Percentiles rank a stretch among this genome's conserved stretches.
Conservation (phyloP, 2,113 vertebrate genomes). For the Clarias magur region DNA sequence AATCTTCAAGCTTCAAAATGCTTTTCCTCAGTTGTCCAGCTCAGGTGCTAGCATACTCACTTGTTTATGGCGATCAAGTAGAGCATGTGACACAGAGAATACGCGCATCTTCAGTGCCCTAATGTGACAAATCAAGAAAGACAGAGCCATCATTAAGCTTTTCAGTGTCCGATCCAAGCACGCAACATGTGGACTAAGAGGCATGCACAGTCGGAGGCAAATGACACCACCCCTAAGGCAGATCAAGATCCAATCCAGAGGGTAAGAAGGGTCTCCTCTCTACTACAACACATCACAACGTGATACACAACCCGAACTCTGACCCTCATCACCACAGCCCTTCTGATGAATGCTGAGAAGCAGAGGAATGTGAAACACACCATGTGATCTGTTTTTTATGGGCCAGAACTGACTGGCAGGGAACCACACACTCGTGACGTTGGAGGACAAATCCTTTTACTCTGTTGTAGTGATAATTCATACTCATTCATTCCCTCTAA, state of each 20-base stretch:
- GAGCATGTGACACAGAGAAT: slow-evolving; percentile 32
- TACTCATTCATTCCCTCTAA: neutral
- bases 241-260: slow-evolving; percentile 6
- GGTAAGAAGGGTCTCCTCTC: neutral
- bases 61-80: slow-evolving; percentile 40
- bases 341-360: slow-evolving; percentile 39
- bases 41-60: slow-evolving; percentile 38
- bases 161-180: slow-evolving; percentile 5
- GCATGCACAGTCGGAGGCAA: neutral
- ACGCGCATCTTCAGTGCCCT: slow-evolving; percentile 44
- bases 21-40: neutral
- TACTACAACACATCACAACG: neutral
- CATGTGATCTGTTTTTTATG: slow-evolving; percentile 52
- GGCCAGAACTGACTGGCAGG: slow-evolving; percentile 19
- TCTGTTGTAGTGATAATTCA: neutral
- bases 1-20: neutral
- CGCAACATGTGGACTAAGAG: neutral
- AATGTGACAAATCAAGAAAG: slow-evolving; percentile 38
- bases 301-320: neutral
- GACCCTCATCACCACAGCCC: slow-evolving; percentile 16
- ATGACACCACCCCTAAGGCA: slow-evolving; percentile 22
- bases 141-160: slow-evolving; percentile 34
- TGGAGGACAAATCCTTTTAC: neutral
- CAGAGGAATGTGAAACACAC: slow-evolving; percentile 54
- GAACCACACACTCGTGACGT: slow-evolving; percentile 40